Conservation (phyloP, 1,140 invertebrate genomes). For the Aradophagus sp. region DNA sequence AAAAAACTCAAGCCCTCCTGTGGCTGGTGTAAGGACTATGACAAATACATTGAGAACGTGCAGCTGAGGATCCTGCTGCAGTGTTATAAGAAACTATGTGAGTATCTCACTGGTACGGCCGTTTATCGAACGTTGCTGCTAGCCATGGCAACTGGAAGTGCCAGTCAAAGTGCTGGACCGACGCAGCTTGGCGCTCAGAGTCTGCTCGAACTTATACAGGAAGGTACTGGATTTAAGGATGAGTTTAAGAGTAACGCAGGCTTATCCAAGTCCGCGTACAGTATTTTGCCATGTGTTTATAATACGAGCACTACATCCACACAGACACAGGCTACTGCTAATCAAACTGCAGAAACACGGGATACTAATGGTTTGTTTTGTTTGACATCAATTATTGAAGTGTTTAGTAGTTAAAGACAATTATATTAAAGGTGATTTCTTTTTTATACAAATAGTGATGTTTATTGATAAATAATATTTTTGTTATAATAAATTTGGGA, state of each 20-base stretch:
- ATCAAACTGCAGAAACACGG: conserved; percentile 66
- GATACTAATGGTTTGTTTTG: no score
- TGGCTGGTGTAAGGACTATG: conserved; percentile 88
- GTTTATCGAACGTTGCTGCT: conserved; percentile 79
- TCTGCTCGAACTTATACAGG: conserved; percentile 84
- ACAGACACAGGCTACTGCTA: conserved; percentile 77
- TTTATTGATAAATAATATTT: no score
- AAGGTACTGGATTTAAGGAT: conserved; percentile 86
- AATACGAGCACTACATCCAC: conserved; percentile 81
- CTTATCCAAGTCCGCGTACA: conserved; percentile 81
- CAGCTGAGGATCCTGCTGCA: conserved; percentile 86
- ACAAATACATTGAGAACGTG: conserved; percentile 88
- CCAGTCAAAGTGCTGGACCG: conserved; percentile 73
- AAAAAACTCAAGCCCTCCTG: conserved; percentile 90
- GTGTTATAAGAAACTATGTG: conserved; percentile 92
- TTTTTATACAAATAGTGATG: no score
- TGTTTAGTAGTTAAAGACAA: no score
- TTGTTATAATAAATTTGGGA: no score
- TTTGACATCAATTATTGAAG: no score
- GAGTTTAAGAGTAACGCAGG: conserved; percentile 82
- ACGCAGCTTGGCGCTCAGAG: conserved; percentile 75
- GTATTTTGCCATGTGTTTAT: conserved; percentile 83
- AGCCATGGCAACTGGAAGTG: conserved; percentile 63
- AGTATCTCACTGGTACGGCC: conserved; percentile 83
- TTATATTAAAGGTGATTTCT: no score